A percentile compares a stretch with the other conserved stretches of the same genome.
These are phyloP conservation scores for Epsilonema sp. DNA, from an alignment of 2,888 invertebrate genomes.

Conservation along the genomic window DNA sequence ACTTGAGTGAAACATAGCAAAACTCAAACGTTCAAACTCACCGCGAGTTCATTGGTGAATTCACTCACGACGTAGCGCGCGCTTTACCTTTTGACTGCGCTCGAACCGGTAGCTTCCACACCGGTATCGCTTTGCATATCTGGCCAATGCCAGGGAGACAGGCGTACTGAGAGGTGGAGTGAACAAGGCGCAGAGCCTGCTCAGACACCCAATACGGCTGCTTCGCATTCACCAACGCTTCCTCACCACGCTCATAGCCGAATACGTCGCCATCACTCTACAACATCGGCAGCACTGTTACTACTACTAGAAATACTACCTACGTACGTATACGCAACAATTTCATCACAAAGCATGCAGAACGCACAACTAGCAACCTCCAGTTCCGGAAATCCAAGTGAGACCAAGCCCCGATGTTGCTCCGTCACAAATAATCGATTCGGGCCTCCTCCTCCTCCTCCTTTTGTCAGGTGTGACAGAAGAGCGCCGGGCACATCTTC, in stretches of 20 bases:
- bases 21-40: too few relatives aligned
- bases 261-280: not conserved
- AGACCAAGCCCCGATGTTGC: conserved; percentile 17
- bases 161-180: conserved; percentile 7
- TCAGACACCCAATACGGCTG: conserved; percentile 4
- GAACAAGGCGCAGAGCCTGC: not conserved
- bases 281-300: not conserved
- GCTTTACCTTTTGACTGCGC: conserved; percentile 21
- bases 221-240: not conserved
- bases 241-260: not conserved
- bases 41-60: too few relatives aligned
- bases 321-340: too few relatives aligned
- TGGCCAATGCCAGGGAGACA: conserved; percentile 25
- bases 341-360: too few relatives aligned
- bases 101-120: conserved; percentile 26
- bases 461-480: too few relatives aligned
- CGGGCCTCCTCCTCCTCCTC: too few relatives aligned
- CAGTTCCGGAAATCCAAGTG: conserved; percentile 28
- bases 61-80: too few relatives aligned
- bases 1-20: too few relatives aligned
- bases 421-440: not conserved
- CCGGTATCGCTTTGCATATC: conserved; percentile 24
- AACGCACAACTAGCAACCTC: too few relatives aligned
- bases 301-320: too few relatives aligned
- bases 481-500: too few relatives aligned